Evolutionary conservation across 1,140 invertebrate genomes (phyloP).

Genomic region (Bombus turneri): DNA sequence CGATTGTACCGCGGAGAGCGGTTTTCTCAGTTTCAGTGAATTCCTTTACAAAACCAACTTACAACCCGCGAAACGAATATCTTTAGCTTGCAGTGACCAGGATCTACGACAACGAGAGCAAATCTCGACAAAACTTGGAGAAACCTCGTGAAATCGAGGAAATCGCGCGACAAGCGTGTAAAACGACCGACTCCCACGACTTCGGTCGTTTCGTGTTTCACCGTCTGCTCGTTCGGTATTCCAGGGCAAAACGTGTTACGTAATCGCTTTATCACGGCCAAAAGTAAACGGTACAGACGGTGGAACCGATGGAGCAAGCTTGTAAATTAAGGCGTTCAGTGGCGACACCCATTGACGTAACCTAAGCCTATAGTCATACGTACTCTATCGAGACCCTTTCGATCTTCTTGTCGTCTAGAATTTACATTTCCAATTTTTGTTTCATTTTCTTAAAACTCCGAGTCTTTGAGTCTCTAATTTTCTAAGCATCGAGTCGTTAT

Average conservation of each 20-base stretch:
- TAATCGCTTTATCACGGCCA: slow-evolving; percentile 31
- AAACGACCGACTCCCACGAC: slow-evolving; percentile 32
- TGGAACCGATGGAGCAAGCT: neutral
- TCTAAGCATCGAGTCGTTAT: neutral
- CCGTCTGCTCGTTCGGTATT: neutral
- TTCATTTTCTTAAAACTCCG: neutral
- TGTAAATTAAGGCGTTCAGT: neutral
- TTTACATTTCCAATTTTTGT: too few species aligned
- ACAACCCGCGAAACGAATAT: neutral
- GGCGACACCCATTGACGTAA: neutral
- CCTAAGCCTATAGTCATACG: too few species aligned
- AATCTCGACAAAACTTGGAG: neutral
- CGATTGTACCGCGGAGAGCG: too few species aligned
- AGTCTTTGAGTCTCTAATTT: neutral
- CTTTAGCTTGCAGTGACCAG: neutral
- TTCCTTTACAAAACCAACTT: neutral
- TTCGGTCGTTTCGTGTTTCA: neutral
- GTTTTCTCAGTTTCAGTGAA: too few species aligned
- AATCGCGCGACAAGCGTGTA: neutral
- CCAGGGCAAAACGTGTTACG: slow-evolving; percentile 11
- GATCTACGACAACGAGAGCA: slow-evolving; percentile 3
- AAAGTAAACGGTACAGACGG: neutral
- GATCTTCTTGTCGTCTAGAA: too few species aligned
- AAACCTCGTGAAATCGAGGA: neutral
- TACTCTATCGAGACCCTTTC: too few species aligned